Conservation (phyloP, 2,888 invertebrate species). For the Crocallis elinguaria region DNA sequence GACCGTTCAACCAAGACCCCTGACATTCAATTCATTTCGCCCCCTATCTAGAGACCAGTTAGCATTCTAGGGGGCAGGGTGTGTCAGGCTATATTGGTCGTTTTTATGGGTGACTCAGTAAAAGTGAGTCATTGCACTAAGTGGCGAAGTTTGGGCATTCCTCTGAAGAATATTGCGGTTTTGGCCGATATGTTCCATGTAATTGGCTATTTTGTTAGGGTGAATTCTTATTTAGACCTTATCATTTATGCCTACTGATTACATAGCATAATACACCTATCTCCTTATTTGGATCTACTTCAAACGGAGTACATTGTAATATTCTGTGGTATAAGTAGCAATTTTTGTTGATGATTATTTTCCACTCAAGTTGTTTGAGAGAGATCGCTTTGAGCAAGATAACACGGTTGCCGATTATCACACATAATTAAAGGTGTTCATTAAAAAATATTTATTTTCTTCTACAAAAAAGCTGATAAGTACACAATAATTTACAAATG, state of each 20-base stretch:
- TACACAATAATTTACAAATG: too few species aligned
- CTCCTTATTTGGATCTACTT: too few species aligned
- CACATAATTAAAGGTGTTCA: too few species aligned
- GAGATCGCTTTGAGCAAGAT: too few species aligned
- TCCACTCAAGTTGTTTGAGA: too few species aligned
- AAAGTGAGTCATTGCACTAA: conserved; percentile 44
- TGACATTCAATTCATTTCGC: conserved; percentile 41
- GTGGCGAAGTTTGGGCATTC: conserved; percentile 49
- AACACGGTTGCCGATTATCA: too few species aligned
- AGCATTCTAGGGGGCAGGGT: conserved; percentile 37
- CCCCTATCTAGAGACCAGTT: conserved; percentile 18
- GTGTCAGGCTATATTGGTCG: conserved; percentile 46
- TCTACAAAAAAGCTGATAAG: too few species aligned
- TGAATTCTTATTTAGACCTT: not conserved
- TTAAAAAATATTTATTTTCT: too few species aligned
- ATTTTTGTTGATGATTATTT: too few species aligned
- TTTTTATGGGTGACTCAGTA: conserved; percentile 43
- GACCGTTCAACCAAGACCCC: conserved; percentile 48
- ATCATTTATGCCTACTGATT: not conserved
- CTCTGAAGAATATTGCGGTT: conserved; percentile 39
- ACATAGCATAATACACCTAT: too few species aligned
- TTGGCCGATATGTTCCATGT: conserved; percentile 14
- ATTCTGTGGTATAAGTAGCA: too few species aligned
- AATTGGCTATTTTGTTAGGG: conserved; percentile 4
- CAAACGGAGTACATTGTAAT: too few species aligned